A percentile compares a stretch with the other conserved stretches of the same genome.
These are phyloP conservation scores for Callinectes sapidus DNA, from an alignment of 2,888 invertebrate species.

Conservation along the genomic window DNA sequence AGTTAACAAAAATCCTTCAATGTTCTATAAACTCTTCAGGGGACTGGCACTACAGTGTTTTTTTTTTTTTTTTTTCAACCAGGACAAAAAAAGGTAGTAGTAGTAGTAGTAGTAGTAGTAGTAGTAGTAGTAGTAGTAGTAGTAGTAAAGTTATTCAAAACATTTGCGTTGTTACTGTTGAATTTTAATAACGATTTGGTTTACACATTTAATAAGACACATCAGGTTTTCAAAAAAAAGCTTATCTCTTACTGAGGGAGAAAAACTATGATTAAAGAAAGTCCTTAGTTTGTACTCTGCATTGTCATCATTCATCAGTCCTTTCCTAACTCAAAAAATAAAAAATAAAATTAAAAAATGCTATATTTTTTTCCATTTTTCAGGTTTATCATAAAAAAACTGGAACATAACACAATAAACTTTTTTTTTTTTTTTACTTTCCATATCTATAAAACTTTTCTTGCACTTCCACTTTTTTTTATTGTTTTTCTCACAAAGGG, in stretches of 20 bases:
- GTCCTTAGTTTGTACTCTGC: conserved; percentile 54
- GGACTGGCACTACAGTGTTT: too few species aligned
- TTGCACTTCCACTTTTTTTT: not conserved
- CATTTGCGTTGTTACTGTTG: conserved; percentile 43
- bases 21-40: too few species aligned
- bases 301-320: conserved; percentile 54
- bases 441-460: conserved; percentile 1
- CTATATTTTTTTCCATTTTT: not conserved
- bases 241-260: conserved; percentile 53
- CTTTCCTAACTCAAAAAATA: conserved; percentile 18
- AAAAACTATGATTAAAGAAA: conserved; percentile 52
- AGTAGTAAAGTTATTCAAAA: conserved; percentile 43
- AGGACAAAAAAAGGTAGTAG: too few species aligned
- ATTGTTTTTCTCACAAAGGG: not conserved
- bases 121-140: not conserved
- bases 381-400: not conserved
- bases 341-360: too few species aligned
- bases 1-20: too few species aligned
- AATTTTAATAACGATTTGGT: conserved; percentile 51
- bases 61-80: too few species aligned
- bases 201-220: conserved; percentile 55
- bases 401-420: conserved; percentile 23
- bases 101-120: not conserved
- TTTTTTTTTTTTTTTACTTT: not conserved
- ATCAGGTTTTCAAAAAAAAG: conserved; percentile 53